A percentile compares a stretch with the other conserved stretches of the same genome.
Conservation (phyloP, 1,140 invertebrate genomes). For the Meloidogyne hapla region DNA sequence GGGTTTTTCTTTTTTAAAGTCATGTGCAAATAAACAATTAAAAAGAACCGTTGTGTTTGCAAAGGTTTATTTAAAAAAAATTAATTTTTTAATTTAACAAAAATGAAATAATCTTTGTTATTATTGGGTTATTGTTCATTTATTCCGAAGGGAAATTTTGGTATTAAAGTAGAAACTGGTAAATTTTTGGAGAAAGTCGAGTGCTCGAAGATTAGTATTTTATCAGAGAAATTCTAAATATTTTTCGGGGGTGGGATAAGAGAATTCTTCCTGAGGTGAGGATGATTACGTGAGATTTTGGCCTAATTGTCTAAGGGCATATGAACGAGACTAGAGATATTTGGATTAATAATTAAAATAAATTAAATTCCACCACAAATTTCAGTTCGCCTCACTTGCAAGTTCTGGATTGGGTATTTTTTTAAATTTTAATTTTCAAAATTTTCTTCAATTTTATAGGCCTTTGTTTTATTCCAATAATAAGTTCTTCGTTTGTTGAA, state of each 20-base stretch:
- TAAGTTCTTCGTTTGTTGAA: constrained; percentile 36
- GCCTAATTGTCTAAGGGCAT: no score
- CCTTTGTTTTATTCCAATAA: constrained; percentile 50
- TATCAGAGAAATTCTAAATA: no score
- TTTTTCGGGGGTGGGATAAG: no score
- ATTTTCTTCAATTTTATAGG: constrained; percentile 22
- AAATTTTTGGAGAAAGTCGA: no score
- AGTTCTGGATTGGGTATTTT: constrained; percentile 41
- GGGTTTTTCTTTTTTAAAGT: constrained; percentile 47
- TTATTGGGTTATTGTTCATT: no score
- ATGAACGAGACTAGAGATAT: no score
- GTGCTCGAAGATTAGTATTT: no score
- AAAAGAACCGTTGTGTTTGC: constrained; percentile 41
- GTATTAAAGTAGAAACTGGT: no score
- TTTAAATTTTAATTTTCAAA: not conserved
- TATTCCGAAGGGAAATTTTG: no score
- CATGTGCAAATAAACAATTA: constrained; percentile 41
- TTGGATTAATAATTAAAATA: not conserved
- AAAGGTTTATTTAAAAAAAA: constrained; percentile 37
- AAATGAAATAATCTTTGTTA: no score
- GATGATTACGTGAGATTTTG: no score
- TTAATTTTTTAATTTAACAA: not conserved
- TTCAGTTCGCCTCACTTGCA: constrained; percentile 49
- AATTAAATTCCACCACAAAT: constrained; percentile 9
- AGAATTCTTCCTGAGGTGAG: no score